phyloP scores from a whole-genome alignment of 2,888 invertebrate species.

The Eupithecia subumbrata region DNA sequence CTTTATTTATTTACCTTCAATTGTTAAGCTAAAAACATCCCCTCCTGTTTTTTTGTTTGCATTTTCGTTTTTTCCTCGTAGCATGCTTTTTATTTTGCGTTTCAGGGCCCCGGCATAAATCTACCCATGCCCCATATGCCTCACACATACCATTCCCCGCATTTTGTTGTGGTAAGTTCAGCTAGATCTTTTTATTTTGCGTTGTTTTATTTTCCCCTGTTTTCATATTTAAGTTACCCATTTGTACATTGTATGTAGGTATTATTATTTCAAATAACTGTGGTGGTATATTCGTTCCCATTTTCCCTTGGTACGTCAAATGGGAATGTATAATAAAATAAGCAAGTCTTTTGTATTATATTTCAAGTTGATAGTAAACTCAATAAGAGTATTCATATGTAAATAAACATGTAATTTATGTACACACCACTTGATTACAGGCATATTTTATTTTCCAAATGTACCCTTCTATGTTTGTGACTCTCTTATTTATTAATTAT shows the following conservation, averaged over 20 bases:
- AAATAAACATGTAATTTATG: background rate
- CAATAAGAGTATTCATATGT: background rate
- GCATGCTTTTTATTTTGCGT: slow-evolving; percentile 78
- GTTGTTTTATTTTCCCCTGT: slow-evolving; percentile 36
- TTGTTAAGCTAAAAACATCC: slow-evolving; percentile 17
- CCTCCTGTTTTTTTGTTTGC: slow-evolving; percentile 47
- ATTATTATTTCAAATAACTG: background rate
- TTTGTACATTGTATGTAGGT: background rate
- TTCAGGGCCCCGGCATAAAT: slow-evolving; percentile 83
- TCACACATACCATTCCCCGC: slow-evolving; percentile 83
- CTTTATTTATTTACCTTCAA: slow-evolving; percentile 10
- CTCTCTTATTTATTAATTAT: background rate
- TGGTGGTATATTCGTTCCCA: background rate
- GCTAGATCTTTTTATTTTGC: slow-evolving; percentile 48
- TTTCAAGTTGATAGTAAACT: background rate
- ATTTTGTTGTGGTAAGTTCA: slow-evolving; percentile 82
- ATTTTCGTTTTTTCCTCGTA: slow-evolving; percentile 65
- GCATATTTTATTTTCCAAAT: background rate
- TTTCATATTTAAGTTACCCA: background rate
- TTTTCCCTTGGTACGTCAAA: background rate
- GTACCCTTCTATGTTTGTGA: background rate
- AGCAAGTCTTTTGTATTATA: background rate
- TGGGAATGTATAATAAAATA: background rate
- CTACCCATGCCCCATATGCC: slow-evolving; percentile 82
- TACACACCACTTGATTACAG: background rate